These are phyloP conservation scores for Phodopus roborovskii DNA, from an alignment of 2,113 vertebrate species.

Conservation along the genomic window DNA sequence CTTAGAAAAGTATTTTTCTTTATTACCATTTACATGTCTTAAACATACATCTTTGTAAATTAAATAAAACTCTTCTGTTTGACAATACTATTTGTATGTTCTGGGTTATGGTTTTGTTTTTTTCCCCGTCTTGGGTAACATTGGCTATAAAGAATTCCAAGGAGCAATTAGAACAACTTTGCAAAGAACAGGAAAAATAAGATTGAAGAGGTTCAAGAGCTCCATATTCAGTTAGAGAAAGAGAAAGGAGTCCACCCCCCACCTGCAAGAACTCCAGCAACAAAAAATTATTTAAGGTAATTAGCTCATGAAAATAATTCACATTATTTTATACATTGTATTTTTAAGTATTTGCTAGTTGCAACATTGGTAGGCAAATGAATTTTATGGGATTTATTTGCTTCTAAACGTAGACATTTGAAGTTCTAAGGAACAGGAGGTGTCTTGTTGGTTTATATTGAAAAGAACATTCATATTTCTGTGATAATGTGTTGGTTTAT, in stretches of 20 bases:
- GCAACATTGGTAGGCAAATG: background rate
- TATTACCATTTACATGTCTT: no score
- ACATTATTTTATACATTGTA: conserved; percentile 18
- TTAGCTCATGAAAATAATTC: conserved; percentile 34
- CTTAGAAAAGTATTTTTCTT: no score
- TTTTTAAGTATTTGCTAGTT: conserved; percentile 43
- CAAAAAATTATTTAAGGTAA: conserved; percentile 93
- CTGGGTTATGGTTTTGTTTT: background rate
- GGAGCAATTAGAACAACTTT: conserved; percentile 98
- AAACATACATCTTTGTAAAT: background rate
- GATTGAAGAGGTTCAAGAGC: conserved; percentile 96
- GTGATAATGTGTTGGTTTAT: no score
- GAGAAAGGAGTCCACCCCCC: conserved; percentile 93
- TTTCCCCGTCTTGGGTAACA: conserved; percentile 43
- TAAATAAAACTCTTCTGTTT: background rate
- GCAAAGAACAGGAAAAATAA: conserved; percentile 99
- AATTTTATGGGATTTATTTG: conserved; percentile 47
- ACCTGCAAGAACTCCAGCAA: conserved; percentile 91
- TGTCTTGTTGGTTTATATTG: no score
- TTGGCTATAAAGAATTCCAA: conserved; percentile 91
- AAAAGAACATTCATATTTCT: no score
- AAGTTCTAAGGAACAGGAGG: no score
- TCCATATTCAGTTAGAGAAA: conserved; percentile 99
- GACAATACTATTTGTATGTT: background rate
- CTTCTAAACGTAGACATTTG: conserved; percentile 9